These are phyloP conservation scores for Drosophila paranaensis DNA, from an alignment of 2,888 invertebrate genomes.

Conservation along the genomic window DNA sequence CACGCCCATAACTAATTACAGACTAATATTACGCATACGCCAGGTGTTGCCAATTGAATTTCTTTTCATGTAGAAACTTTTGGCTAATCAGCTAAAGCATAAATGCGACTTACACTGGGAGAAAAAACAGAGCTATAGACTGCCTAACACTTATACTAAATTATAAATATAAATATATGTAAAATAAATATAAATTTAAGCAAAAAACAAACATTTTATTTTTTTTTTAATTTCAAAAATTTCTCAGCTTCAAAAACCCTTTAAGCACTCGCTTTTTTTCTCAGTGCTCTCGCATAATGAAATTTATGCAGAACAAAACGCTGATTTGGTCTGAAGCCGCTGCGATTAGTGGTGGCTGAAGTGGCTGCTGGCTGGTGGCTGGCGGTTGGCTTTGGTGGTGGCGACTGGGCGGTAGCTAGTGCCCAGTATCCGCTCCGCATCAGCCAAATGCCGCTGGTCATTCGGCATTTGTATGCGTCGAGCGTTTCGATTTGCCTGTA, in stretches of 20 bases:
- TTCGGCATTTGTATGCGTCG: constrained; percentile 57
- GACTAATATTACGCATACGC: constrained; percentile 42
- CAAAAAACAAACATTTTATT: too few relatives aligned
- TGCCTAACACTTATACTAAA: too few relatives aligned
- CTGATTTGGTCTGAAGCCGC: constrained; percentile 56
- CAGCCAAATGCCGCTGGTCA: constrained; percentile 7
- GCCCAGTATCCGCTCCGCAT: not conserved
- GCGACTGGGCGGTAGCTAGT: not conserved
- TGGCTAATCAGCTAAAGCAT: constrained; percentile 21
- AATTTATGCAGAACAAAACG: constrained; percentile 61
- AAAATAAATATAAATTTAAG: too few relatives aligned
- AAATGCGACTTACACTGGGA: not conserved
- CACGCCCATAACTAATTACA: not conserved
- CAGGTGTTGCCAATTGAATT: constrained; percentile 28
- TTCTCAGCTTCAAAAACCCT: too few relatives aligned
- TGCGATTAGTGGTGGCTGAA: constrained; percentile 46
- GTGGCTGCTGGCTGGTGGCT: not conserved
- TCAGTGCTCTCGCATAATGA: constrained; percentile 26
- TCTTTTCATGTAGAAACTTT: constrained; percentile 4
- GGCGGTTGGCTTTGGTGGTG: constrained; percentile 1
- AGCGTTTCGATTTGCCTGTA: constrained; percentile 56
- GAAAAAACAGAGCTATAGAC: not conserved
- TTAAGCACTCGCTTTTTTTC: constrained; percentile 8
- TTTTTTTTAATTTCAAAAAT: too few relatives aligned
- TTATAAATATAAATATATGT: not conserved